These are phyloP conservation scores for Eupithecia dodoneata DNA, from an alignment of 2,888 invertebrate species.

Conservation along the genomic window DNA sequence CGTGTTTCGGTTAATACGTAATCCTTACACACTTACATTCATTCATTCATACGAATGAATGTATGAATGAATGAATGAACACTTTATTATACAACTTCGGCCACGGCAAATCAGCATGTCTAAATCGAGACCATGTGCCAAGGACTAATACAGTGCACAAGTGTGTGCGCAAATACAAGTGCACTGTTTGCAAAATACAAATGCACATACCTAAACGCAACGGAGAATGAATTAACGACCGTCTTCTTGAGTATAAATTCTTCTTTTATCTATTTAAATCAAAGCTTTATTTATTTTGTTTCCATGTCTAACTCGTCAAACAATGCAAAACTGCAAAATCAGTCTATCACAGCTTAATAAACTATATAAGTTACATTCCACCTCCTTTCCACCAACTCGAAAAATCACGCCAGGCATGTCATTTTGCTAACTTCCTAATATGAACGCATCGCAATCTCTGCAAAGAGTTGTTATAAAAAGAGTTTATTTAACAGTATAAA, in stretches of 20 bases:
- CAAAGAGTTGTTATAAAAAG: conserved; percentile 26
- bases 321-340: no score
- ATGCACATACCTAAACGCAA: neutral
- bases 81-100: neutral
- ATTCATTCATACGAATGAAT: no score
- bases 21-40: no score
- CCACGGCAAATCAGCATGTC: neutral
- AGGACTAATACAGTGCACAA: neutral
- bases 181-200: neutral
- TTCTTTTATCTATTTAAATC: no score
- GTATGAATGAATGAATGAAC: no score
- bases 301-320: no score
- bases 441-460: conserved; percentile 2
- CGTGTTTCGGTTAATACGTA: no score
- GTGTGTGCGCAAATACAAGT: neutral
- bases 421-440: neutral
- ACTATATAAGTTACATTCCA: no score
- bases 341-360: no score
- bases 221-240: no score
- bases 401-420: neutral
- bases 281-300: no score
- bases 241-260: no score
- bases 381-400: neutral
- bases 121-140: neutral
- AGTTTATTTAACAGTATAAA: conserved; percentile 41